These are phyloP conservation scores for Drosophila subsilvestris DNA, from an alignment of 2,888 invertebrate species.

Conservation along the genomic window DNA sequence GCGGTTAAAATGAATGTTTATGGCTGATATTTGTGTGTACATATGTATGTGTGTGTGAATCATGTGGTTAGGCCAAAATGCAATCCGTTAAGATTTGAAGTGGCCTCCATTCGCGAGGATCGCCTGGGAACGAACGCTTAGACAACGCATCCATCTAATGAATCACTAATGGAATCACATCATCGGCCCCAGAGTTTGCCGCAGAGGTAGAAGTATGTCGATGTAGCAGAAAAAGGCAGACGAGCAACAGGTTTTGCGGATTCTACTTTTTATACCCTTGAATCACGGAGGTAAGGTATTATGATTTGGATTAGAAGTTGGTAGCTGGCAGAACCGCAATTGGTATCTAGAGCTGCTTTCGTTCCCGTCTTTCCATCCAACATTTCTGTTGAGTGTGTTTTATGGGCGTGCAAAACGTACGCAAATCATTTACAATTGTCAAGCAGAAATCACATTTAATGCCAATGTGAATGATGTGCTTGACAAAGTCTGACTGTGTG, in stretches of 20 bases:
- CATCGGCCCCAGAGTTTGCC: constrained; percentile 13
- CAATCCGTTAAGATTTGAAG: constrained; percentile 37
- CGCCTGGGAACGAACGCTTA: constrained; percentile 28
- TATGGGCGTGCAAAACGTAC: constrained; percentile 24
- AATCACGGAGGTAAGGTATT: neutral
- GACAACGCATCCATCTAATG: constrained; percentile 38
- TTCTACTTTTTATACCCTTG: constrained; percentile 5
- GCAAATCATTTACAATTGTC: constrained; percentile 44
- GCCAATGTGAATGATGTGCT: constrained; percentile 37
- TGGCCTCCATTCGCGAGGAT: constrained; percentile 32
- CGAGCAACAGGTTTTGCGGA: constrained; percentile 44
- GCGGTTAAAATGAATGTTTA: constrained; percentile 22
- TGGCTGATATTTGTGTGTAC: neutral
- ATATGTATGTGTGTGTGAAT: constrained; percentile 14
- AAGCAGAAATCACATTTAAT: constrained; percentile 36
- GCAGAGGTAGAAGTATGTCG: neutral
- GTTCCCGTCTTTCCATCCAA: neutral
- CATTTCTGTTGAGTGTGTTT: neutral
- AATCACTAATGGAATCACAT: constrained; percentile 44
- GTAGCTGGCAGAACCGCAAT: neutral
- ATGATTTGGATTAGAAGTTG: neutral
- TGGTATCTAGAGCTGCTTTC: neutral
- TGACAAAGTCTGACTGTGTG: constrained; percentile 13
- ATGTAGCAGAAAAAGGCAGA: constrained; percentile 39
- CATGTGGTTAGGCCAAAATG: constrained; percentile 24